Evolutionary conservation across 2,113 vertebrate species (phyloP), one percentile per base, ranked within the genome.

Genomic region (Helogale parvula): DNA sequence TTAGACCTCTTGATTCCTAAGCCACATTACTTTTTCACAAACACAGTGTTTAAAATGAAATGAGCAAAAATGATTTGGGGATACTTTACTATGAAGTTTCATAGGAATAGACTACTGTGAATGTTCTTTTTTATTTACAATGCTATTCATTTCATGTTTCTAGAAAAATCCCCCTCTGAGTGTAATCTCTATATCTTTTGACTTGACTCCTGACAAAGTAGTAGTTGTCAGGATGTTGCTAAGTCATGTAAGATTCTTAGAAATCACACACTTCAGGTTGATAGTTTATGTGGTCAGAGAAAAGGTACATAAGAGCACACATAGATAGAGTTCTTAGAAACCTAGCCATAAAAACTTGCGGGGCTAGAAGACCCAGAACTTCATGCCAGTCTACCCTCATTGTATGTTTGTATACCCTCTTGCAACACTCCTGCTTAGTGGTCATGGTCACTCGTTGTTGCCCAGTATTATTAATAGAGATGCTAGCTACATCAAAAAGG

Each of bases 281-380:
- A 33, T 82, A 69, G 83, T 92, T 96, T 87, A 79, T 97, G 68
- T 91, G 94, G 74, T 93, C 69, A 87, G 72, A 85, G 90, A 68
- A 76, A 92, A 92, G 31, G 83, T 69, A n/a, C 33, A 13, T 65
- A 52, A 79, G 80, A 84, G 33, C 41, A 57, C 10, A 96, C 41
- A 57, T 12, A 97, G 95, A 95, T 89, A 94, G 68, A 80, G 65
- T 94, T 97, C 95, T 94, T 95, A 86, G 97, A 96, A 98, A 69
- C 57, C 60, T 69, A 90, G 33, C 31, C 16, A 83, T 57, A n/a
- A 60, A n/a, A 72, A 72, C 45, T 68, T 52, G 74, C 27, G 41
- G 47, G 88, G 31, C 21, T 29, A 6, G 71, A 72, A 86, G 66
- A 88, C 31, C 69, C 93, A 83, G 16, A 52, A 47, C 8, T 79